A percentile compares a stretch with the other conserved stretches of the same genome.
Evolutionary conservation across 2,888 invertebrate species (phyloP).

Genomic region (Drosophila macrospina): DNA sequence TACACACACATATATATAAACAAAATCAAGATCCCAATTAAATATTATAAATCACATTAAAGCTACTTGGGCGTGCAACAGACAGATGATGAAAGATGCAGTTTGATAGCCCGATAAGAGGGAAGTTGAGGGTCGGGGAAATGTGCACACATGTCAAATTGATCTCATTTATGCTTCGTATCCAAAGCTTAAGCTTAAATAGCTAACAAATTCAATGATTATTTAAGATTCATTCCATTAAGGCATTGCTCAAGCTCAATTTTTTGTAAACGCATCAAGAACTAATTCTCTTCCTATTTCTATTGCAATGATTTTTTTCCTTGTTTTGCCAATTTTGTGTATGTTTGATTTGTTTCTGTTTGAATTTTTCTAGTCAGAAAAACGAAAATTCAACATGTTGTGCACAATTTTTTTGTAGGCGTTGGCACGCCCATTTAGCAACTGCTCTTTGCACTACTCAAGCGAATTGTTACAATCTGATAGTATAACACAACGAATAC

Average conservation of each 20-base stretch:
- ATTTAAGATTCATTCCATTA: conserved; percentile 69
- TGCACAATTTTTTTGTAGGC: conserved; percentile 34
- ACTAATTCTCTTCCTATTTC: conserved; percentile 6
- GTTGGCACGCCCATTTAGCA: conserved; percentile 46
- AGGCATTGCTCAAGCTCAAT: conserved; percentile 48
- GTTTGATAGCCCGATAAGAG: not conserved
- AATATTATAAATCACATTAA: conserved; percentile 28
- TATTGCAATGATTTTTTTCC: not conserved
- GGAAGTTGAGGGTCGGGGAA: not conserved
- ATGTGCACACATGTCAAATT: conserved; percentile 62
- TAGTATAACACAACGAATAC: conserved; percentile 55
- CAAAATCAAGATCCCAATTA: conserved; percentile 3
- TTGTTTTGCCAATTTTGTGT: conserved; percentile 1
- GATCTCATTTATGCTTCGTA: conserved; percentile 69
- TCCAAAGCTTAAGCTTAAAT: conserved; percentile 45
- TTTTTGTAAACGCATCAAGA: conserved; percentile 17
- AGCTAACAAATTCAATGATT: conserved; percentile 56
- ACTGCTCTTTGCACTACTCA: conserved; percentile 72
- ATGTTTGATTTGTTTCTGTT: conserved; percentile 23
- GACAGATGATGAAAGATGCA: not conserved
- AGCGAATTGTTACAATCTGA: conserved; percentile 73
- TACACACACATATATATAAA: not conserved
- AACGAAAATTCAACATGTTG: conserved; percentile 45
- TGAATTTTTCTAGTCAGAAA: conserved; percentile 49
- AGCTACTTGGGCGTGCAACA: conserved; percentile 51